phyloP scores from a whole-genome alignment of 2,888 invertebrate species.

The Tetragonisca angustula region DNA sequence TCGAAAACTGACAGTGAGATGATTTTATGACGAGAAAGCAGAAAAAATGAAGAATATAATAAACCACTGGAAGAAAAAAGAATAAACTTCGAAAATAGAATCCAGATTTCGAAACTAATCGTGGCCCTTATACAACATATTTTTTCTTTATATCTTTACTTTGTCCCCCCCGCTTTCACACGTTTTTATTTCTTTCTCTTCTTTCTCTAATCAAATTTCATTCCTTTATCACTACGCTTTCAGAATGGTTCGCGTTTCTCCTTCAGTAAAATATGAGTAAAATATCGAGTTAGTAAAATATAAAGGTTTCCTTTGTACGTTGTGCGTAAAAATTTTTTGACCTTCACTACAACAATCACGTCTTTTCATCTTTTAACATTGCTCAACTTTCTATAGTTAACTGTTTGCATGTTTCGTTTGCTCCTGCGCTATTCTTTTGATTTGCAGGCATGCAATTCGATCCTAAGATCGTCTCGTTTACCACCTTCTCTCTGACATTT shows the following conservation, averaged over 20 bases:
- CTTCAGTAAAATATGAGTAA: not conserved
- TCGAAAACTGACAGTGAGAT: not conserved
- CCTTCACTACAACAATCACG: constrained; percentile 17
- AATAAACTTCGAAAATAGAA: not conserved
- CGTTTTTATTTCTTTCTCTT: not conserved
- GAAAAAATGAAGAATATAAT: not conserved
- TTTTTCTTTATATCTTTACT: too few species aligned
- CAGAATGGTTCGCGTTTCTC: constrained; percentile 1
- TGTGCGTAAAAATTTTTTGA: constrained; percentile 2
- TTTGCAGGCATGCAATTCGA: not conserved
- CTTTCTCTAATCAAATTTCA: not conserved
- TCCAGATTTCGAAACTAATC: too few species aligned
- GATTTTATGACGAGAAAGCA: not conserved
- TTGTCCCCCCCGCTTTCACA: not conserved
- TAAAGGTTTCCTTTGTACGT: constrained; percentile 13
- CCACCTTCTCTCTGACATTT: not conserved
- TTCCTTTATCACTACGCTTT: not conserved
- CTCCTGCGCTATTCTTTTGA: not conserved
- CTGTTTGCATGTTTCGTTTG: not conserved
- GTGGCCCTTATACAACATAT: too few species aligned
- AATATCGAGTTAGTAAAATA: constrained; percentile 28
- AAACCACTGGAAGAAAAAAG: not conserved
- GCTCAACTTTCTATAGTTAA: not conserved
- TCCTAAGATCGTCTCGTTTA: constrained; percentile 6
- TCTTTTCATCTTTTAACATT: constrained; percentile 21